Conservation (phyloP, 2,113 vertebrate species). For the Paramisgurnus dabryanus region DNA sequence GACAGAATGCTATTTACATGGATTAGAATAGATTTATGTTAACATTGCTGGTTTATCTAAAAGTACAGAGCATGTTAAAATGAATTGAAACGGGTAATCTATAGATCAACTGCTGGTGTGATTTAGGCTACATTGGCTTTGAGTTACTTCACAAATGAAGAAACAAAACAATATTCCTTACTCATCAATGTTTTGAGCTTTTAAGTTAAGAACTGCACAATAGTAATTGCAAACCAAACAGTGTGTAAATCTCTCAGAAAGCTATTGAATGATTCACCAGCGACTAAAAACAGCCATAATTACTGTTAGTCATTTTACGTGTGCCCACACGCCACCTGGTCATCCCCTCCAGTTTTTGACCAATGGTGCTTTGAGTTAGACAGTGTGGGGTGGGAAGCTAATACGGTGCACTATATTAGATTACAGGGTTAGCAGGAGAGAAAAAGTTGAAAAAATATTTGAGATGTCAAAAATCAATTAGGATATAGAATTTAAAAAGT, state of each 20-base stretch:
- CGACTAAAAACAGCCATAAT: constrained; percentile 38
- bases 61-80: too few species aligned
- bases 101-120: too few species aligned
- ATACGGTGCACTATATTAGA: background rate
- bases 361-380: background rate
- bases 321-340: constrained; percentile 12
- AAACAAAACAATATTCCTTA: background rate
- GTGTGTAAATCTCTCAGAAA: constrained; percentile 10
- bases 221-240: background rate
- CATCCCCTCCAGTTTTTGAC: background rate
- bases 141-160: background rate
- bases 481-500: background rate
- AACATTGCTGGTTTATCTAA: background rate
- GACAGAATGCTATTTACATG: background rate
- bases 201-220: background rate
- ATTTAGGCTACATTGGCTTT: too few species aligned
- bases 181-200: background rate
- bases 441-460: background rate
- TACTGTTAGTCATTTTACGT: constrained; percentile 27
- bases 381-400: background rate
- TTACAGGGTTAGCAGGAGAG: background rate
- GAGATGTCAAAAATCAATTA: too few species aligned
- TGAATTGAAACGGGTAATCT: too few species aligned
- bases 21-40: background rate
- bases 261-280: constrained; percentile 1